Conservation (phyloP, 2,113 vertebrate genomes). For the Podiceps cristatus region DNA sequence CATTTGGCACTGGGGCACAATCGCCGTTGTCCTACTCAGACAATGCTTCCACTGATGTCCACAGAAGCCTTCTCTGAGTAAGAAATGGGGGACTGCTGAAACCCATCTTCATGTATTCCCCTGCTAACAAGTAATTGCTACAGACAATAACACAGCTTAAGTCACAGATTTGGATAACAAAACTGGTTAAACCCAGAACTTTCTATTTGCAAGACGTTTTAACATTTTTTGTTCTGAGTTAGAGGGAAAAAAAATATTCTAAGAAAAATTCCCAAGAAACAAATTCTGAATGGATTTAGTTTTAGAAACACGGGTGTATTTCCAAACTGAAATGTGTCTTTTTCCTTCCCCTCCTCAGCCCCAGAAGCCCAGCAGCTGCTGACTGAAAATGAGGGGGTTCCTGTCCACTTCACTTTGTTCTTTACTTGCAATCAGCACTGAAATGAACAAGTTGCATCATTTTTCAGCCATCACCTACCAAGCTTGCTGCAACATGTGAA, state of each 20-base stretch:
- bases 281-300: not conserved
- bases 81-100: not conserved
- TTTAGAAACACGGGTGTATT: not conserved
- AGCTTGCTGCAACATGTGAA: not conserved
- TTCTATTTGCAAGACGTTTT: not conserved
- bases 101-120: not conserved
- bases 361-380: not conserved
- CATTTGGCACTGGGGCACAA: not conserved
- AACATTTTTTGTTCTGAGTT: not conserved
- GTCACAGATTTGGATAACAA: not conserved
- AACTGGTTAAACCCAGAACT: not conserved
- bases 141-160: not conserved
- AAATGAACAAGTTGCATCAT: not conserved
- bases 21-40: not conserved
- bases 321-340: not conserved
- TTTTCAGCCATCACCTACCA: not conserved
- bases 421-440: not conserved
- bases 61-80: conserved; percentile 8
- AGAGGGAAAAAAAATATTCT: not conserved
- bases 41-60: not conserved
- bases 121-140: not conserved
- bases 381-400: not conserved
- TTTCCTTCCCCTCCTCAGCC: not conserved
- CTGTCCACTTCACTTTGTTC: not conserved
- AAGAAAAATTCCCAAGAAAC: not conserved